phyloP scores from a whole-genome alignment of 2,797 vertebrate species.

The Danio choprae region DNA sequence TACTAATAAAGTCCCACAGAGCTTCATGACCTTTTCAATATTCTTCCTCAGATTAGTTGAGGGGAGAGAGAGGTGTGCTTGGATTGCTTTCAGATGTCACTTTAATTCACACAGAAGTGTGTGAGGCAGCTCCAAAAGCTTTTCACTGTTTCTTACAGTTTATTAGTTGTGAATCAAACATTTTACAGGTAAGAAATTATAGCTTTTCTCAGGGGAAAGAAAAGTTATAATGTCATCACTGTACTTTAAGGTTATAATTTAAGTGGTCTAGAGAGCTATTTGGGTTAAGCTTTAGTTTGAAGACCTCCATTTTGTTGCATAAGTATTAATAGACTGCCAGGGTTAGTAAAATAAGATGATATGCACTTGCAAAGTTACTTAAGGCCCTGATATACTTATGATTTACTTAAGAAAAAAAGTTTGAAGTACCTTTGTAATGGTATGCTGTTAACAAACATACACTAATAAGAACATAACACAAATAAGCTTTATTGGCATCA shows the following conservation, averaged over 20 bases:
- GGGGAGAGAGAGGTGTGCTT: conserved; percentile 25
- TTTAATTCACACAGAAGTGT: conserved; percentile 24
- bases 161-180: background rate
- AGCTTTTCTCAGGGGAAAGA: background rate
- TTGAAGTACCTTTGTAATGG: too few relatives aligned
- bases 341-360: too few relatives aligned
- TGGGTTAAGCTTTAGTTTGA: background rate
- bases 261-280: background rate
- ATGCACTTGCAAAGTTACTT: too few relatives aligned
- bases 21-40: conserved; percentile 65
- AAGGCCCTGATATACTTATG: too few relatives aligned
- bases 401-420: too few relatives aligned
- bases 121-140: background rate
- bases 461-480: too few relatives aligned
- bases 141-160: background rate
- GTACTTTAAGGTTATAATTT: background rate
- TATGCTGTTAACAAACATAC: too few relatives aligned
- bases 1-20: conserved; percentile 62
- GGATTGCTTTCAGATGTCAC: conserved; percentile 38
- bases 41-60: conserved; percentile 56
- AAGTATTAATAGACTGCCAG: too few relatives aligned
- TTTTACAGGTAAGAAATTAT: background rate
- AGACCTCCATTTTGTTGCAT: too few relatives aligned
- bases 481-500: too few relatives aligned
- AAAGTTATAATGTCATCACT: background rate